Conservation (phyloP, 1,140 invertebrate genomes). For the Galleria mellonella region DNA sequence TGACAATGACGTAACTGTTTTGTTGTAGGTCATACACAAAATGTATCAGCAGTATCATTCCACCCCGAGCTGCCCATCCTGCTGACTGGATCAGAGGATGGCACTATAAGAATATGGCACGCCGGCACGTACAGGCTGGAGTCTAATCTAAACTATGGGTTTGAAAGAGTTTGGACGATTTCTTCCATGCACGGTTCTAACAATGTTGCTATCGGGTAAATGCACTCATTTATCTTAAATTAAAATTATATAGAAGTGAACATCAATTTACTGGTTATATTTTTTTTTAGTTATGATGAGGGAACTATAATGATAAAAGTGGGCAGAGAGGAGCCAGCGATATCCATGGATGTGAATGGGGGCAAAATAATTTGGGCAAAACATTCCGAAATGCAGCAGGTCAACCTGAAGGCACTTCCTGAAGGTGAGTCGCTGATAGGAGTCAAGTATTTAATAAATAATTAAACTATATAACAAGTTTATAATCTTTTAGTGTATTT, state of each 20-base stretch:
- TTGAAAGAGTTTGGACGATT: conserved; percentile 98
- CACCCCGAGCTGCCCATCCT: conserved; percentile 99
- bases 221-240: background rate
- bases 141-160: conserved; percentile 97
- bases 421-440: conserved; percentile 72
- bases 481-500: no score
- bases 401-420: conserved; percentile 91
- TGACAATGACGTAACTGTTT: background rate
- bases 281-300: conserved; percentile 88
- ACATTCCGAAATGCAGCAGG: conserved; percentile 98
- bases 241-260: background rate
- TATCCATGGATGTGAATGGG: conserved; percentile 98
- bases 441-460: no score
- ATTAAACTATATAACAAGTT: no score
- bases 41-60: conserved; percentile 94
- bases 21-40: conserved; percentile 88
- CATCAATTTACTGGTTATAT: background rate
- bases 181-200: conserved; percentile 96
- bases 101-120: conserved; percentile 97
- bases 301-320: conserved; percentile 98
- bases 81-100: conserved; percentile 98
- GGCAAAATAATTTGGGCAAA: conserved; percentile 99
- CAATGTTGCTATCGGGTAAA: conserved; percentile 93
- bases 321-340: conserved; percentile 98
- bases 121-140: conserved; percentile 97